Base-by-base conservation (phyloP, 2,113 vertebrate genomes). In the Phyllostomus hastatus region DNA sequence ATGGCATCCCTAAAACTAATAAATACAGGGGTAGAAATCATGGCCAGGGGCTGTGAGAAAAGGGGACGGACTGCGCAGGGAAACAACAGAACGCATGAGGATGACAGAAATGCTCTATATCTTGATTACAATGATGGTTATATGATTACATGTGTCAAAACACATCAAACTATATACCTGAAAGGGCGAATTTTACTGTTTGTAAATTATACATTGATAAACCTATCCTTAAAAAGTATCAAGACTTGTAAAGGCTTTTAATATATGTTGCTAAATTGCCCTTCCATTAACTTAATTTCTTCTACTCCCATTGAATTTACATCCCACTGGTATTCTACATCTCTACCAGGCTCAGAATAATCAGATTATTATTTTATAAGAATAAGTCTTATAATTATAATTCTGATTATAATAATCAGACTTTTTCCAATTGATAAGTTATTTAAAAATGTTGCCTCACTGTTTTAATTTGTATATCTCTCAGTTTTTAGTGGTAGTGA, bases 181-280 rank as follows among this genome's bases (percentile, higher is more conserved):
- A 43, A 75, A 88, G 31, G 66, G 52, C 72, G 33, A 66, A 41
- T 75, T 87, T 88, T 83, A 75, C 83, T 85, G 5, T 93, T 93
- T 67, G 20, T 61, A 70, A 96, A 73, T 86, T 96, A 66, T 84
- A 70, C n/a, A 46, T 95, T 52, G 66, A 70, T 70, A 88, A 79
- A 76, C 17, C 26, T 86, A 57, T 91, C 7, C 66, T 81, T 85
- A 54, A 80, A 33, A 90, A 79, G 52, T 50, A 61, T 35, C 43
- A 46, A 94, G 59, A 90, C 41, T 52, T 94, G 67, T 86, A 67
- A 90, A 94, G 75, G 46, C 20, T 95, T 87, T 86, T 72, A 72
- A 78, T 72, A 72, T 69, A 88, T 28, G 73, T 57, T 88, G n/a
- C 43, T 87, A 78, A 91, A 78, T 26, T 91, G 50, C 33, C 72